Conservation (phyloP, 2,888 invertebrate species). For the Catocala nupta region DNA sequence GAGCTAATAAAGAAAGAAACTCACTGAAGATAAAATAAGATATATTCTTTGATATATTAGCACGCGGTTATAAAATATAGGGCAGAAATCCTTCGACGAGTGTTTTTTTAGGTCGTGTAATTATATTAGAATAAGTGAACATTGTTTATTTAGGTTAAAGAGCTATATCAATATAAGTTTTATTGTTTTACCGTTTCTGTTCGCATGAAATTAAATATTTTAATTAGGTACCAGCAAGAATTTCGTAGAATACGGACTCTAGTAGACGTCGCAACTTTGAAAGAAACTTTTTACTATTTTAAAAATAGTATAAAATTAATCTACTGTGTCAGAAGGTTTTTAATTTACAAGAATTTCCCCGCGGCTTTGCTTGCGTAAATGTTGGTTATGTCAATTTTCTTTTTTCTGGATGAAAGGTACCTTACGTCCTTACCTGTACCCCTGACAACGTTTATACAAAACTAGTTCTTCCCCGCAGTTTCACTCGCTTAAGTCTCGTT, state of each 20-base stretch:
- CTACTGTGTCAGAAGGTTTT: too few species aligned
- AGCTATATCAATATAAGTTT: slow-evolving; percentile 13
- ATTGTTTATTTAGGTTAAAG: slow-evolving; percentile 13
- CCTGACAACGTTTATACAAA: too few species aligned
- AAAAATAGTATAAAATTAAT: too few species aligned
- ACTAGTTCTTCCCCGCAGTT: too few species aligned
- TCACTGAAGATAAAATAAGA: slow-evolving; percentile 55
- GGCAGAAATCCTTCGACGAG: slow-evolving; percentile 10
- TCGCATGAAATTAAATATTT: slow-evolving; percentile 10
- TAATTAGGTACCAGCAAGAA: not conserved
- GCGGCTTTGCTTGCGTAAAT: too few species aligned
- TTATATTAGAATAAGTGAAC: slow-evolving; percentile 19
- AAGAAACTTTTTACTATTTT: too few species aligned
- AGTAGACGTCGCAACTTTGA: not conserved
- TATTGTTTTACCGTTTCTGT: slow-evolving; percentile 14
- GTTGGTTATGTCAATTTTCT: too few species aligned
- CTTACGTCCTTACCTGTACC: too few species aligned
- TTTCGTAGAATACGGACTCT: too few species aligned
- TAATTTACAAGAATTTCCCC: too few species aligned
- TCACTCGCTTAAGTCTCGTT: too few species aligned
- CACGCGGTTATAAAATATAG: slow-evolving; percentile 42
- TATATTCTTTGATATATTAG: slow-evolving; percentile 58
- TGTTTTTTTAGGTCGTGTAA: slow-evolving; percentile 25
- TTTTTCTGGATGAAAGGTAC: too few species aligned
- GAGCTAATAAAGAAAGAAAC: slow-evolving; percentile 61